Evolutionary conservation across 2,113 vertebrate species (phyloP), one percentile per base, ranked within the genome.

Genomic region (Onychostoma macrolepis): DNA sequence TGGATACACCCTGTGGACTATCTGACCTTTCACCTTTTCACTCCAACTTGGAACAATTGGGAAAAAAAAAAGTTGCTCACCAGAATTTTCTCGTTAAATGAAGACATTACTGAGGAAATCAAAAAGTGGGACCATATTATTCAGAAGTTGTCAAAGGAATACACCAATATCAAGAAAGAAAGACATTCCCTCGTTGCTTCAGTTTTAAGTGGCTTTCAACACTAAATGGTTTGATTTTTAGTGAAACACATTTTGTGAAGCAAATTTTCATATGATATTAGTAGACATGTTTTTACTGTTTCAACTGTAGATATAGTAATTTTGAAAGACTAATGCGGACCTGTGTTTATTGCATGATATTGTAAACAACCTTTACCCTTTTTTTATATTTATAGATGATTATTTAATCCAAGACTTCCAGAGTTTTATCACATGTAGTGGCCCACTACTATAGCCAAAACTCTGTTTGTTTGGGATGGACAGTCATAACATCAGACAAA

Each of bases 91-190:
- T 65, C 7, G 6, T 67, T 82, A 30, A 45, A 82, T 82, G 76
- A 87, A 78, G 36, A 38, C 61, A 36, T 85, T 87, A 78, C 50
- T 48, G 75, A 81, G 58, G 72, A 79, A 79, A 56, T 85, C 36
- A 63, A 71, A 87, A 74, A 89, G 77, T 84, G 86, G 86, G 86
- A 86, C 83, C 84, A 86, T 85, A 86, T 80, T 65, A 41, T 21
- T 79, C 19, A 79, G 72, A 72, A 65, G 63, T 84, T 89, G 69
- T 83, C 63, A 87, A 69, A 83, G 85, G 87, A 87, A 87, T 89
- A 83, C 41, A 83, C 10, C 9, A 83, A 83, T 48, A 65, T 43
- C 58, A 83, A 87, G 26, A 80, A 83, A 87, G 45, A 33, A 53
- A 89, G 79, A 85, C 78, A 87, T 87, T 83, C 86, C 83, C 65